Conservation (phyloP, 2,797 vertebrate genomes). For the Acipenser ruthenus region DNA sequence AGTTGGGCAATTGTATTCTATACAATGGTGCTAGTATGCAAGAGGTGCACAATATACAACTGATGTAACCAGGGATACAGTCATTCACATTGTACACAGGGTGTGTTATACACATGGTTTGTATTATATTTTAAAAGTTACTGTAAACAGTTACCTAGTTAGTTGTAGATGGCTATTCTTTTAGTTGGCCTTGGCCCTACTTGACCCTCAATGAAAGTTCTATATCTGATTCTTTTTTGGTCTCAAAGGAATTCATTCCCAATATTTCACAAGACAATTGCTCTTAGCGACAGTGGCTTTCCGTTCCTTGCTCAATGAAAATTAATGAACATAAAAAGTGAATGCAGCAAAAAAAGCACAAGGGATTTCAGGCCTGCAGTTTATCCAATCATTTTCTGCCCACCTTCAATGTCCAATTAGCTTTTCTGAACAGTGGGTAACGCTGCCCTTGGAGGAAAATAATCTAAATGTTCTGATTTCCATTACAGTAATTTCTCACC, state of each 20-base stretch:
- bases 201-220: neutral
- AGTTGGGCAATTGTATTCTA: no score
- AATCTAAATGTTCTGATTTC: no score
- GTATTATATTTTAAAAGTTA: neutral
- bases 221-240: neutral
- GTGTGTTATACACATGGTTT: neutral
- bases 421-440: neutral
- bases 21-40: no score
- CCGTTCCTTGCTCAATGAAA: neutral
- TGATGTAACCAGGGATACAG: no score
- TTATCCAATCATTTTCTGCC: neutral
- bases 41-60: no score
- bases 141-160: neutral
- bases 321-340: neutral
- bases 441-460: neutral
- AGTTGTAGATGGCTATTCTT: no score
- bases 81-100: no score
- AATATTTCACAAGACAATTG: neutral
- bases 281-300: neutral
- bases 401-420: neutral
- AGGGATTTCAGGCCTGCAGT: neutral
- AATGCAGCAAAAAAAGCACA: neutral
- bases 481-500: no score
- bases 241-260: no score
- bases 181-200: conserved; percentile 1